Evolutionary conservation across 2,888 invertebrate genomes (phyloP).

Genomic region (Sisyra terminalis): DNA sequence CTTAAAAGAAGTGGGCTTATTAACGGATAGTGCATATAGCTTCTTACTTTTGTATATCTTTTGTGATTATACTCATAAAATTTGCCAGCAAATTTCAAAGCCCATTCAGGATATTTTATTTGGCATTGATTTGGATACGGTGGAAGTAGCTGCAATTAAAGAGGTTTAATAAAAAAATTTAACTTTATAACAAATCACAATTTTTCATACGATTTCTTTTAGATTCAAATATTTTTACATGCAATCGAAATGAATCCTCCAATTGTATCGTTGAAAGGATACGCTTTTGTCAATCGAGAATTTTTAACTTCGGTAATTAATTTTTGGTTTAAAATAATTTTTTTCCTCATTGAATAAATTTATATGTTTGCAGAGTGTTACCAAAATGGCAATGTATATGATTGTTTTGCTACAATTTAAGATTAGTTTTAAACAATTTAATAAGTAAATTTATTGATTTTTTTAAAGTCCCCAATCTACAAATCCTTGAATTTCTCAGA

Average conservation of each 20-base stretch:
- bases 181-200: neutral
- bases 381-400: constrained; percentile 47
- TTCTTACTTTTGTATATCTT: constrained; percentile 41
- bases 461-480: too few relatives aligned
- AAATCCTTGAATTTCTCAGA: too few relatives aligned
- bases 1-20: constrained; percentile 47
- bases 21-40: constrained; percentile 45
- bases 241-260: constrained; percentile 56
- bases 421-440: constrained; percentile 24
- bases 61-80: constrained; percentile 48
- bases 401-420: constrained; percentile 50
- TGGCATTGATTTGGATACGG: constrained; percentile 36
- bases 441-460: too few relatives aligned
- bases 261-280: constrained; percentile 47
- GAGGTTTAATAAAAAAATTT: constrained; percentile 27
- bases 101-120: constrained; percentile 44
- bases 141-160: constrained; percentile 40
- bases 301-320: constrained; percentile 41
- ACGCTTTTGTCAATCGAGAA: constrained; percentile 45
- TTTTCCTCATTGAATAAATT: neutral
- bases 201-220: constrained; percentile 11
- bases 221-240: constrained; percentile 50
- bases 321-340: neutral
- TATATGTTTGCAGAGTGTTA: constrained; percentile 34
- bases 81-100: constrained; percentile 44